Percentiles rank a stretch among this genome's conserved stretches.
phyloP scores from a whole-genome alignment of 1,140 invertebrate species.

The Pentalonia nigronervosa region DNA sequence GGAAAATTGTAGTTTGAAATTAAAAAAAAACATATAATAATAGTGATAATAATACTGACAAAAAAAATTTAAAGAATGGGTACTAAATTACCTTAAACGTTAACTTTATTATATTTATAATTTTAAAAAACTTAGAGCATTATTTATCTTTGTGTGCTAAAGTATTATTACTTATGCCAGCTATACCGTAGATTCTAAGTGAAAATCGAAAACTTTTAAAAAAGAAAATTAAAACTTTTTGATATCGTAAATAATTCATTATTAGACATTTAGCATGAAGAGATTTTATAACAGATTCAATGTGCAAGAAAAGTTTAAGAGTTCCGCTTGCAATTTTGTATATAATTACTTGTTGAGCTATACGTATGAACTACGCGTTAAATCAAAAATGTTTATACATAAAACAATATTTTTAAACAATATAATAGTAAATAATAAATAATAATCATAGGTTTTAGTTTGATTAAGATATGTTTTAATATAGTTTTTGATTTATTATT shows the following conservation, averaged over 20 bases:
- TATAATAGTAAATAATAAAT: background rate
- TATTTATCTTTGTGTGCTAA: background rate
- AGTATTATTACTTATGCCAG: background rate
- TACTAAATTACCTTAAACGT: background rate
- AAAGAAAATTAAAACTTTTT: constrained; percentile 25
- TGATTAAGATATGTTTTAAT: background rate
- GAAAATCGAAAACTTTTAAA: constrained; percentile 16
- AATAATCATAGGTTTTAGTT: background rate
- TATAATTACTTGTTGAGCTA: background rate
- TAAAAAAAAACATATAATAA: background rate
- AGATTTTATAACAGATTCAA: background rate
- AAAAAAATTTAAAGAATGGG: background rate
- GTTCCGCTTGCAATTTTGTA: background rate
- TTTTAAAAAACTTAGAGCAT: constrained; percentile 9
- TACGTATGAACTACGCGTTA: background rate
- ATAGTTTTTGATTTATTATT: background rate
- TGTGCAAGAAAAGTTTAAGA: background rate
- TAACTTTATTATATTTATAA: constrained; percentile 30
- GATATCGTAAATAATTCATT: background rate
- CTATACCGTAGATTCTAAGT: background rate
- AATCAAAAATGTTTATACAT: background rate
- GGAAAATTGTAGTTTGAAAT: background rate
- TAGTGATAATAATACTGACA: background rate
- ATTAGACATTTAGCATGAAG: background rate
- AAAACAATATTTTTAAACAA: background rate